phyloP scores from a whole-genome alignment of 2,113 vertebrate species.

The Xiphias gladius region DNA sequence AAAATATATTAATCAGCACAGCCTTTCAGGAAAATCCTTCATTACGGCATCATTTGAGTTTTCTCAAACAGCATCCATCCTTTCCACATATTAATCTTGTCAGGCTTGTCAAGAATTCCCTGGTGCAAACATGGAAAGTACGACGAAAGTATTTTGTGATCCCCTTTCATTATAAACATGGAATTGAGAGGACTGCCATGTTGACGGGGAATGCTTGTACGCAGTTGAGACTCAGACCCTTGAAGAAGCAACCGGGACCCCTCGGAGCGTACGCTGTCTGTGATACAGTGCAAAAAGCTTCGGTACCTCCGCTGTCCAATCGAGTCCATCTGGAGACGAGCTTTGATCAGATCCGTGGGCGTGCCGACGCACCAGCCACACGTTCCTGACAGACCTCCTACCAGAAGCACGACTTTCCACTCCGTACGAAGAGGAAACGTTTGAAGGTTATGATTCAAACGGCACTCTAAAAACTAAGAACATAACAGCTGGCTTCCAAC shows the following conservation, averaged over 20 bases:
- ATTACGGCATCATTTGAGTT: too few relatives aligned
- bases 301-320: conserved; percentile 81
- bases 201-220: background rate
- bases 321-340: conserved; percentile 87
- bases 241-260: conserved; percentile 88
- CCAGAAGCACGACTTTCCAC: conserved; percentile 1
- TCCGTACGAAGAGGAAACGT: background rate
- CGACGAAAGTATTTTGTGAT: background rate
- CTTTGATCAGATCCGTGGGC: conserved; percentile 92
- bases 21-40: too few relatives aligned
- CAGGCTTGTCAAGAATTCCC: background rate
- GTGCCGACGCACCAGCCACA: conserved; percentile 89
- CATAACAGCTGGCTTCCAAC: too few relatives aligned
- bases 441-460: background rate
- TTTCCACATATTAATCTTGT: too few relatives aligned
- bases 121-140: background rate
- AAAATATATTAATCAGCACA: too few relatives aligned
- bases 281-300: conserved; percentile 87
- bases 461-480: background rate
- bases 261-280: conserved; percentile 84
- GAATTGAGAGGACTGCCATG: background rate
- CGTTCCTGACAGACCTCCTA: conserved; percentile 78
- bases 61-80: too few relatives aligned
- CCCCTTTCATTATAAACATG: background rate
- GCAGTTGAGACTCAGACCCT: conserved; percentile 79